Evolutionary conservation across 2,888 invertebrate species (phyloP), one percentile per base, ranked within the genome.

Genomic region (Philereme vetulata): DNA sequence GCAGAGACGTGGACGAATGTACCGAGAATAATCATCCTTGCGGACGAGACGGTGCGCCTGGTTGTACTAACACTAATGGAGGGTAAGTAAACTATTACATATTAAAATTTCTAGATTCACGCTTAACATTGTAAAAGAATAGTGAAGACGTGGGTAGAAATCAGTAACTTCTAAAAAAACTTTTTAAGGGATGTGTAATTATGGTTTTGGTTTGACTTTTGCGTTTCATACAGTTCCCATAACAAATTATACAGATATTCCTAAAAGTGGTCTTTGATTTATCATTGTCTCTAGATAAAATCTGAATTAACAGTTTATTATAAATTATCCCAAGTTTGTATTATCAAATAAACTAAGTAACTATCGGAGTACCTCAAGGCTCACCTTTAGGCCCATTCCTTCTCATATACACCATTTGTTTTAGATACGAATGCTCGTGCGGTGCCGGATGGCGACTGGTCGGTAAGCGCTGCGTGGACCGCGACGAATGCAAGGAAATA

Each of bases 1-100:
- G 97, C 79, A 93, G 96, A 60, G 96, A 96, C 77, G 91, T 96
- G 10, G 96, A 96, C 84, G 96, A 96, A 84, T 96, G 96, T 78
- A 89, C 92, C 62, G 96, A 96, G 71, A 71, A 79, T 60, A 71
- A 78, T 11, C 77, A 82, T 7, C 85, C 90, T 0, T 91, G 91
- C 65, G 91, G 91, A 5, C 65, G 79, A 0, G 87, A 88, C 54
- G 91, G 91, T 0, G 49, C 81, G 42, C 90, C 91, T 0, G 74
- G 86, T 9, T 92, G 91, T 59, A 91, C 90, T 43, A 92, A 91
- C 61, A 91, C 91, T 32, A 90, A 88, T 52, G 91, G 91, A 54
- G 88, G 89, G 88, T 90, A 10, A 64, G 82, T 11, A 1, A 11
- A n/a, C 4, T 4, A 44, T 7, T 44, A 21, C 42, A 21, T 21